These are phyloP conservation scores for Mallotus villosus DNA, from an alignment of 2,797 vertebrate genomes.

Conservation along the genomic window DNA sequence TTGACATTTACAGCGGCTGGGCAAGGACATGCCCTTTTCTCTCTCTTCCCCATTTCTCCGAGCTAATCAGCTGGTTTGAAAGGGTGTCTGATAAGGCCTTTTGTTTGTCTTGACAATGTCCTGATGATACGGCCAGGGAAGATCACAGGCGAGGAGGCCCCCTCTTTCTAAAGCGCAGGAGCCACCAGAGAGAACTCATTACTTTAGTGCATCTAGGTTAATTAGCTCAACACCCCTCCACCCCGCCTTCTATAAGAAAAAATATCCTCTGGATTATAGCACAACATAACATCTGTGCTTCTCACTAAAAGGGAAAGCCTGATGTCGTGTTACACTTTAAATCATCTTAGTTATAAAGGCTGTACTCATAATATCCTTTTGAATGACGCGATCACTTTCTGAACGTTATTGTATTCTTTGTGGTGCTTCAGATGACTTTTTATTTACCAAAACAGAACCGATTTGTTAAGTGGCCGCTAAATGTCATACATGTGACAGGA, in stretches of 20 bases:
- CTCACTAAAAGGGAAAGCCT: background rate
- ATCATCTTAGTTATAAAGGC: background rate
- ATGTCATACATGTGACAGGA: background rate
- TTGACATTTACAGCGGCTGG: constrained; percentile 78
- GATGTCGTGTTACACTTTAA: too few relatives aligned
- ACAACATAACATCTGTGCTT: constrained; percentile 44
- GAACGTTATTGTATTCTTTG: background rate
- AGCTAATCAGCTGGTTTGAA: constrained; percentile 84
- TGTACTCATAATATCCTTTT: background rate
- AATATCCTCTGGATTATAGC: constrained; percentile 23
- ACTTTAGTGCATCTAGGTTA: constrained; percentile 73
- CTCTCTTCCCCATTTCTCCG: constrained; percentile 74
- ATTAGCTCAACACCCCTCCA: constrained; percentile 59
- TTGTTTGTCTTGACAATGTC: constrained; percentile 80
- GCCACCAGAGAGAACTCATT: constrained; percentile 77
- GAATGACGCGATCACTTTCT: background rate
- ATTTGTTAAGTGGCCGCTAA: background rate
- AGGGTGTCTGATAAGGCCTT: constrained; percentile 82
- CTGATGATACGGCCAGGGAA: constrained; percentile 70
- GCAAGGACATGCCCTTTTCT: constrained; percentile 82
- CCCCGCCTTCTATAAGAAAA: constrained; percentile 2
- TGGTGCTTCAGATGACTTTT: background rate
- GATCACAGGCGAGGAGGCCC: constrained; percentile 58
- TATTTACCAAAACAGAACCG: background rate
- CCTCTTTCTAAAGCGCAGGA: constrained; percentile 67